Evolutionary conservation across 2,888 invertebrate species (phyloP).

Genomic region (Pyrocoelia pectoralis): DNA sequence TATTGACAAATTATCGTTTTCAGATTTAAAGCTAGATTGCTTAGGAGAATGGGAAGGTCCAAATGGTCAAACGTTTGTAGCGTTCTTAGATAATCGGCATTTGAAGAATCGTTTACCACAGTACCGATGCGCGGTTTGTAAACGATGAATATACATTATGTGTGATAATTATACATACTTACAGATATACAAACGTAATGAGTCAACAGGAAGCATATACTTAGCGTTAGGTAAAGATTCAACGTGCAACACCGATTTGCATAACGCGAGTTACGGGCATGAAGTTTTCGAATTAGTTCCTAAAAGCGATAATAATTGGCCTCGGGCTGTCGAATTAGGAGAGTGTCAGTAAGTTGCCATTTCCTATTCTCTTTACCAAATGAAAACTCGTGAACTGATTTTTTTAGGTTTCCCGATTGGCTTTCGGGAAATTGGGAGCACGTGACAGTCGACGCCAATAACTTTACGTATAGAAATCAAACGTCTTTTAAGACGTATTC

Average conservation of each 20-base stretch:
- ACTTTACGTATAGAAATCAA: slow-evolving; percentile 63
- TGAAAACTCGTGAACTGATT: neutral
- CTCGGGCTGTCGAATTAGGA: slow-evolving; percentile 52
- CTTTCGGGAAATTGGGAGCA: slow-evolving; percentile 71
- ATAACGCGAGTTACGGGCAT: slow-evolving; percentile 62
- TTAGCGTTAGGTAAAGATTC: slow-evolving; percentile 71
- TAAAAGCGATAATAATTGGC: slow-evolving; percentile 55
- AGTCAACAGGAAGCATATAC: slow-evolving; percentile 62
- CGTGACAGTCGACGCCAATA: slow-evolving; percentile 60
- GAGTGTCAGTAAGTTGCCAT: slow-evolving; percentile 53
- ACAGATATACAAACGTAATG: slow-evolving; percentile 62
- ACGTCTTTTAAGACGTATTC: slow-evolving; percentile 63
- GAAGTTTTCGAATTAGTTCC: slow-evolving; percentile 65
- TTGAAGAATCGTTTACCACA: slow-evolving; percentile 60
- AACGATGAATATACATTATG: neutral
- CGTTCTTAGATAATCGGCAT: slow-evolving; percentile 63
- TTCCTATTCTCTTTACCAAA: no score
- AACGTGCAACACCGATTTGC: slow-evolving; percentile 66
- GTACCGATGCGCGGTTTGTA: slow-evolving; percentile 69
- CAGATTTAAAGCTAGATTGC: slow-evolving; percentile 69
- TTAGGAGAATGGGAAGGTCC: slow-evolving; percentile 69
- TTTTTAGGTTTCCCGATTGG: slow-evolving; percentile 67
- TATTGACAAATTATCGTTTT: slow-evolving; percentile 15
- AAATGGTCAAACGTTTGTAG: slow-evolving; percentile 65
- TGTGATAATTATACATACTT: slow-evolving; percentile 3